Evolutionary conservation across 2,113 vertebrate genomes (phyloP).

Genomic region (Syrrhaptes paradoxus): DNA sequence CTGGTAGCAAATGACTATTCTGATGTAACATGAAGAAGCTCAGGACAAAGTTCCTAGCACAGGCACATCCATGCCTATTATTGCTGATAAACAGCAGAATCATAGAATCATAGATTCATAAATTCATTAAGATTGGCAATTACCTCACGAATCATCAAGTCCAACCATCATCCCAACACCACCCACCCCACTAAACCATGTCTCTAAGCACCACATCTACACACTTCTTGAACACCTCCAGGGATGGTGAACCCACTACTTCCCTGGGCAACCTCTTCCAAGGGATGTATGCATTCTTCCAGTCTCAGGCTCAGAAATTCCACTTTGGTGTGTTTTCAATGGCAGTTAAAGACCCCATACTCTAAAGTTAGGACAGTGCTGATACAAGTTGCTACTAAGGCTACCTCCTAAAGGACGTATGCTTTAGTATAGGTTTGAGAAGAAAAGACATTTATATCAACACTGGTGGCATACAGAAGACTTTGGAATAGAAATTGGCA

Average conservation of each 20-base stretch:
- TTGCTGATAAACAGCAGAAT: not conserved
- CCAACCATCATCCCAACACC: too few relatives aligned
- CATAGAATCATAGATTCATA: too few relatives aligned
- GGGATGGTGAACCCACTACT: too few relatives aligned
- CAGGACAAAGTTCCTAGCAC: not conserved
- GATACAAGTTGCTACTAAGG: not conserved
- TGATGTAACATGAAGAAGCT: not conserved
- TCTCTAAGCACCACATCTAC: too few relatives aligned
- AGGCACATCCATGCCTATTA: not conserved
- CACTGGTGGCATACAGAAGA: not conserved
- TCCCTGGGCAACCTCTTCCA: too few relatives aligned
- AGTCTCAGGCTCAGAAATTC: not conserved
- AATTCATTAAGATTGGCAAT: too few relatives aligned
- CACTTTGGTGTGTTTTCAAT: not conserved
- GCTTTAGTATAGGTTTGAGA: not conserved
- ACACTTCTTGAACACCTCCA: too few relatives aligned
- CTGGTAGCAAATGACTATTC: not conserved
- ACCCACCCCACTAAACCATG: too few relatives aligned
- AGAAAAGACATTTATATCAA: not conserved
- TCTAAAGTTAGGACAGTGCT: not conserved
- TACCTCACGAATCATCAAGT: too few relatives aligned
- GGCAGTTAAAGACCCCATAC: not conserved
- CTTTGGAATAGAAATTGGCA: not conserved
- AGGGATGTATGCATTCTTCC: not conserved
- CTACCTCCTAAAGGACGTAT: not conserved